Evolutionary conservation across 2,797 vertebrate genomes (phyloP), one percentile per base, ranked within the genome.

Genomic region (Poliocrania exsul): DNA sequence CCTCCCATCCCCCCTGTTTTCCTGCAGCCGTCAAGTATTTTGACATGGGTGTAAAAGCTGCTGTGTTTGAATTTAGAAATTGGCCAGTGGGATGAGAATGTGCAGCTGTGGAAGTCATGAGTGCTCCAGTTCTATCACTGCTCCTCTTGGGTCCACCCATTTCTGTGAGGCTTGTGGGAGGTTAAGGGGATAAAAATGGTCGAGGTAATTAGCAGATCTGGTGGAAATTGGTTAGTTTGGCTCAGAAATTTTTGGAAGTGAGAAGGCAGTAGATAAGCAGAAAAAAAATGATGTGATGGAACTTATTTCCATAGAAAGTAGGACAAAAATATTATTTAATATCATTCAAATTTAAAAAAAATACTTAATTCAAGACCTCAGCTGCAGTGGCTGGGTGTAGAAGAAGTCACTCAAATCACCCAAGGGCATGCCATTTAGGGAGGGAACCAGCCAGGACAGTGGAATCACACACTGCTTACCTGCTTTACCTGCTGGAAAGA

Each of bases 21-120:
- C 49, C 25, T 84, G 8, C 31, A 91, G 86, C 84, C 61, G 0
- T 44, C 60, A 84, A 90, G 73, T 95, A 60, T 95, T 96, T 96
- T 92, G 85, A 95, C 93, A 90, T 1, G 56, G 73, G 66, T 17
- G 29, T 91, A 88, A 95, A 92, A 84, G 94, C 94, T 93, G 80
- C 85, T 86, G 94, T 1, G 83, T 92, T 95, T 96, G 90, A 96
- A 95, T 96, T 96, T 96, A 96, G 96, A 93, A 96, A 86, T 96
- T 92, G 90, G 82, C 93, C 96, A 88, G 95, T 96, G 90, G 94
- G 96, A 96, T 93, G 95, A 96, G 96, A 96, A 96, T 96, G 96
- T 95, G 96, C 96, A 96, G 95, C 95, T 96, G 96, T 95, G 93
- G 90, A 93, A 93, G 51, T 85, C 85, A 6, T 0, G 93, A 93